Evolutionary conservation across 2,113 vertebrate genomes (phyloP).

Genomic region (Antechinus stuartii): DNA sequence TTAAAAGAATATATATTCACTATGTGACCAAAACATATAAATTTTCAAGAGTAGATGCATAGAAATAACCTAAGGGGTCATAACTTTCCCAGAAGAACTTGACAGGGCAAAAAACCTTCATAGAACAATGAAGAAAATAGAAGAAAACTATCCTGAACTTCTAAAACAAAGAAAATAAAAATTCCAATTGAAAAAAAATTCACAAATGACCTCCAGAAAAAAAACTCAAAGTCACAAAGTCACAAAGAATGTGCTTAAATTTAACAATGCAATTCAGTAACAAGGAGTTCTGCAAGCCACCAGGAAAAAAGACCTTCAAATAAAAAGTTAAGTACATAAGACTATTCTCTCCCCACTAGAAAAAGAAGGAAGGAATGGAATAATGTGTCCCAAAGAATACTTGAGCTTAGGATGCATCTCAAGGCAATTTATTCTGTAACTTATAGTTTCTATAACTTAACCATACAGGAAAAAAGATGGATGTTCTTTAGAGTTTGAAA

Average conservation of each 20-base stretch:
- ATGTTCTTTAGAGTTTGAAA: neutral
- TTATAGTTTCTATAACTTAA: neutral
- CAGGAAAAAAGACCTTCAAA: neutral
- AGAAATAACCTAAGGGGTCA: neutral
- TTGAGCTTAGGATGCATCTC: neutral
- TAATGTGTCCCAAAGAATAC: neutral
- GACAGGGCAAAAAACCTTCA: neutral
- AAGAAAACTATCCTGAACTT: neutral
- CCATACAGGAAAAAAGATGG: neutral
- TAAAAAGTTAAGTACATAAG: neutral
- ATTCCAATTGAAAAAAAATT: neutral
- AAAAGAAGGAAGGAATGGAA: neutral
- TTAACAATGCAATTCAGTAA: neutral
- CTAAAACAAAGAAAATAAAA: neutral
- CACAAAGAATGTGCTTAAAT: neutral
- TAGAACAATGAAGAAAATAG: neutral
- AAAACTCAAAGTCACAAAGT: neutral
- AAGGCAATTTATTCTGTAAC: neutral
- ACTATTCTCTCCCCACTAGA: neutral
- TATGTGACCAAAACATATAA: neutral
- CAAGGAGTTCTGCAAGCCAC: neutral
- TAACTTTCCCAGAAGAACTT: neutral
- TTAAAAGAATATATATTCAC: neutral
- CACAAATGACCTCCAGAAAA: neutral
- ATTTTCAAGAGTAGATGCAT: neutral